These are phyloP conservation scores for Corythoichthys intestinalis DNA, from an alignment of 2,113 vertebrate species.

Conservation along the genomic window DNA sequence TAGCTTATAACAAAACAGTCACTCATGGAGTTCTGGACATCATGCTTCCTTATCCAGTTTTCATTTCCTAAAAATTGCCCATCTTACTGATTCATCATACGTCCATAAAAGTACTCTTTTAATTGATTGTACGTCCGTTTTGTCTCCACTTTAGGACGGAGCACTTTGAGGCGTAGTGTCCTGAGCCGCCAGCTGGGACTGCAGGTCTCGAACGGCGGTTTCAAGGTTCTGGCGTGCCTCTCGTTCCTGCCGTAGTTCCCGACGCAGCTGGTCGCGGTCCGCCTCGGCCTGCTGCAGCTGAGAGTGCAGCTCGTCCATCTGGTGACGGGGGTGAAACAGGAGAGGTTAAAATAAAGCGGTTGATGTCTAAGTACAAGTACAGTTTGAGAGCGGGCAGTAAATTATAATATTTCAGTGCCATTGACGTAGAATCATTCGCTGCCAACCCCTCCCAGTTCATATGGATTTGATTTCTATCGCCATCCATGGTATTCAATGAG, in stretches of 20 bases:
- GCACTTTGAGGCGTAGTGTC: constrained; percentile 44
- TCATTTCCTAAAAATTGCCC: not conserved
- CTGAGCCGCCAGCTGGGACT: constrained; percentile 85
- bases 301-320: constrained; percentile 92
- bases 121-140: constrained; percentile 17
- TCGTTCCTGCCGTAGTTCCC: constrained; percentile 85
- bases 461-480: too few relatives aligned
- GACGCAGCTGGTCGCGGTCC: constrained; percentile 87
- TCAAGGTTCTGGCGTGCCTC: constrained; percentile 92
- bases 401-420: too few relatives aligned
- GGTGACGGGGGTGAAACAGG: not conserved
- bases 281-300: constrained; percentile 92
- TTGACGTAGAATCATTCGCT: too few relatives aligned
- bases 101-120: not conserved
- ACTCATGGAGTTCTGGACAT: constrained; percentile 54
- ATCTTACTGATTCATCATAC: not conserved
- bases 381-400: too few relatives aligned
- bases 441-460: too few relatives aligned
- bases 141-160: constrained; percentile 50
- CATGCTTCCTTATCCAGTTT: constrained; percentile 62
- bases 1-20: constrained; percentile 75
- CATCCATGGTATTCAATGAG: too few relatives aligned
- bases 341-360: not conserved
- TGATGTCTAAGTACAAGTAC: too few relatives aligned
- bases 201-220: constrained; percentile 89